Evolutionary conservation across 2,888 invertebrate species (phyloP).

Genomic region (Drosophila longiperda): DNA sequence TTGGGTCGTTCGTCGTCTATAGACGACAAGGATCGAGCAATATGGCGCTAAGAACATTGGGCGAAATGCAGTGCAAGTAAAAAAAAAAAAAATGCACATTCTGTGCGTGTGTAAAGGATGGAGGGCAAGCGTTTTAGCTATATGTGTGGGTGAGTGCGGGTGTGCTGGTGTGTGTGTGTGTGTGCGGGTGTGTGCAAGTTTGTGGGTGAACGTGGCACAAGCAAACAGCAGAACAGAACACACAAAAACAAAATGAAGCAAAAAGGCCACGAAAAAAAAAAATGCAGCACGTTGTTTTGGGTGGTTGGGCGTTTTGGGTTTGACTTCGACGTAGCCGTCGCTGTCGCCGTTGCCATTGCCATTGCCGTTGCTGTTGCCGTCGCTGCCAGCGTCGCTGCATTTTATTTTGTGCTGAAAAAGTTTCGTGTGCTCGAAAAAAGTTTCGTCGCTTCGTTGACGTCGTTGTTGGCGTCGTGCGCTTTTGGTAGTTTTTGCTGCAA

Average conservation of each 20-base stretch:
- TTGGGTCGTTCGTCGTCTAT: constrained; percentile 19
- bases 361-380: constrained; percentile 25
- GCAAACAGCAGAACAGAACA: constrained; percentile 78
- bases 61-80: constrained; percentile 71
- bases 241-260: constrained; percentile 82
- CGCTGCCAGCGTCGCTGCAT: constrained; percentile 67
- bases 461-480: constrained; percentile 69
- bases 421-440: constrained; percentile 85
- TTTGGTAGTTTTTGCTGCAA: constrained; percentile 73
- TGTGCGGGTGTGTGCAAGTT: constrained; percentile 33
- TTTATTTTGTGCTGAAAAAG: constrained; percentile 84
- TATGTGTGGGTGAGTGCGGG: constrained; percentile 24
- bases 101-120: constrained; percentile 58
- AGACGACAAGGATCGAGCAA: constrained; percentile 57
- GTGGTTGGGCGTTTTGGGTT: constrained; percentile 43
- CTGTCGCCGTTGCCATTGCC: constrained; percentile 39
- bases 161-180: constrained; percentile 32
- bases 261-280: constrained; percentile 68
- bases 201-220: constrained; percentile 45
- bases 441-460: constrained; percentile 80
- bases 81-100: constrained; percentile 56
- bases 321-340: constrained; percentile 51
- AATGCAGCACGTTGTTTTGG: constrained; percentile 62
- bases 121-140: constrained; percentile 34
- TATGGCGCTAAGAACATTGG: constrained; percentile 78